Base-by-base conservation (phyloP, 2,888 invertebrate species). In the Synanthedon andrenaeformis region DNA sequence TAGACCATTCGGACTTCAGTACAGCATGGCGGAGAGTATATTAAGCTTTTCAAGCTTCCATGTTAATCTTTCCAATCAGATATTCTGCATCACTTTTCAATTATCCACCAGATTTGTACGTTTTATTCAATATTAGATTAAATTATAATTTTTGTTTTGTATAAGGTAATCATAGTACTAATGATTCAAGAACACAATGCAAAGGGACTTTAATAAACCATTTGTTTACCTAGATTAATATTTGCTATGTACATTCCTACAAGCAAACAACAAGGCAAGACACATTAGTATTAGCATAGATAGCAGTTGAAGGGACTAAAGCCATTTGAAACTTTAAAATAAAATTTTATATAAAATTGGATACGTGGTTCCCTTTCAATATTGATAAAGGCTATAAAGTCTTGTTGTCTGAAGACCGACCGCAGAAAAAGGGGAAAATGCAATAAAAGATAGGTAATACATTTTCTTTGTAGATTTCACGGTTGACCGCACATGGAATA, bases 401-500 rank as follows among this genome's bases (percentile, higher is more conserved):
- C 62, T 69, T 69, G 67, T 68, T 72, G 68, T 70, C 64, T 68
- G 59, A 53, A 45, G 17, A 49, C 55, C 35, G 58, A 61, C 61
- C 57, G 58, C 57, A 59, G 58, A 63, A 72, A 70, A 70, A 70
- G 72, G 79, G 76, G 70, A 72, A 74, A 79, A 79, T 63, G 74
- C 80, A 84, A 86, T 85, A 86, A 85, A 81, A 82, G 77, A 79
- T 79, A 72, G 76, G 77, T 82, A 79, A 83, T 84, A 83, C 79
- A 77, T 51, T 83, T 83, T 81, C 85, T 86, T 85, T 85, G 84
- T 86, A 76, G 79, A 82, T 85, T 85, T 85, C 76, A 74, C 76
- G 78, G 71, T 79, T 83, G 85, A 81, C 85, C 83, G 78, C 82
- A 82, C 83, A 82, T 84, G 78, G 82, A 86, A 84, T 84, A 85